phyloP scores from a whole-genome alignment of 2,888 invertebrate genomes.

The Drosophila kambysellisi region DNA sequence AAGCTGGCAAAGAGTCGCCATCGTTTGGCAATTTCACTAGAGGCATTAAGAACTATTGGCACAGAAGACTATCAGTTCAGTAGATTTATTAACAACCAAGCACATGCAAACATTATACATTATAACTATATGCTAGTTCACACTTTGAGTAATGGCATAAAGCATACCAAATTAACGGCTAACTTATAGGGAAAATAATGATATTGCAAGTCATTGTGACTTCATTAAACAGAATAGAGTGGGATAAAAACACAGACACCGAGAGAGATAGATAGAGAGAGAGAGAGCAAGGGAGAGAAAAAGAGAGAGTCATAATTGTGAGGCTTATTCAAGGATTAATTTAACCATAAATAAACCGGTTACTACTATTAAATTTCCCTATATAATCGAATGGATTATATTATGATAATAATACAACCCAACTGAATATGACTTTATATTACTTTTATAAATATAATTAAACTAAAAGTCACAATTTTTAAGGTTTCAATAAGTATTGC shows the following conservation, averaged over 20 bases:
- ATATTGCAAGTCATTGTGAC: too few species aligned
- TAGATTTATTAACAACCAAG: background rate
- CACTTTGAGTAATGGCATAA: too few species aligned
- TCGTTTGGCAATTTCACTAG: too few species aligned
- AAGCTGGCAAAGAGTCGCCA: background rate
- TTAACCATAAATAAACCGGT: background rate
- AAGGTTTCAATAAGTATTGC: background rate
- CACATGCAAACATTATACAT: too few species aligned
- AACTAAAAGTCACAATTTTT: background rate
- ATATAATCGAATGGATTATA: too few species aligned
- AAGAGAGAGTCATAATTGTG: background rate
- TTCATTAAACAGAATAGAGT: too few species aligned
- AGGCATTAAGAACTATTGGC: background rate
- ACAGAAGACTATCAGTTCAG: background rate
- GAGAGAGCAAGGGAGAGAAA: too few species aligned
- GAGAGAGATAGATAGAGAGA: too few species aligned
- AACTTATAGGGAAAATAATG: background rate
- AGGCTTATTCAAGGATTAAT: background rate
- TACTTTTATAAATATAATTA: background rate
- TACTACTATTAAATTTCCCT: background rate
- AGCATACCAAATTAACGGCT: background rate
- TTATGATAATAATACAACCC: too few species aligned
- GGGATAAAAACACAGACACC: too few species aligned
- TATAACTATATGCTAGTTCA: too few species aligned
- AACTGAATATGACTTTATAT: too few species aligned